A percentile compares a stretch with the other conserved stretches of the same genome.
Evolutionary conservation across 2,888 invertebrate genomes (phyloP).

Genomic region (Caenorhabditis panamensis): DNA sequence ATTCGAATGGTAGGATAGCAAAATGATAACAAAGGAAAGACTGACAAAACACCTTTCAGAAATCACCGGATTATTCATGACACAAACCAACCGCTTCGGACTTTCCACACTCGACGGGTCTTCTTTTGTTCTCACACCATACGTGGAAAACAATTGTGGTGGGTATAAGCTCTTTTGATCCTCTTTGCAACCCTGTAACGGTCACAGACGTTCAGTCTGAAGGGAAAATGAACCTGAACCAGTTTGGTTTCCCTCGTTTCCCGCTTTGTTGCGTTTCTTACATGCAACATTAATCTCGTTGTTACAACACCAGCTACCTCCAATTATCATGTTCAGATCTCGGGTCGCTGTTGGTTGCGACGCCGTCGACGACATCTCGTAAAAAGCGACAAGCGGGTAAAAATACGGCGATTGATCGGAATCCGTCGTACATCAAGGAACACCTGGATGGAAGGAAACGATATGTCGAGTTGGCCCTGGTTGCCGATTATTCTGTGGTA

Average conservation of each 20-base stretch:
- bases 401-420: constrained; percentile 50
- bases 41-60: constrained; percentile 25
- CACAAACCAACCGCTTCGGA: constrained; percentile 53
- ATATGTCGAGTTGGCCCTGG: constrained; percentile 78
- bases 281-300: constrained; percentile 35
- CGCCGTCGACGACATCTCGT: constrained; percentile 10
- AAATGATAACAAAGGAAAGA: not conserved
- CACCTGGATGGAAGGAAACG: constrained; percentile 74
- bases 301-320: not conserved
- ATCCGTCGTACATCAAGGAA: constrained; percentile 73
- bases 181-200: constrained; percentile 16
- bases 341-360: constrained; percentile 24
- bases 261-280: not conserved
- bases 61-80: constrained; percentile 50
- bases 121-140: constrained; percentile 45
- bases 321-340: constrained; percentile 40
- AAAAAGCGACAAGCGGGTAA: constrained; percentile 44
- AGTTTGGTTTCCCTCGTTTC: not conserved
- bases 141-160: constrained; percentile 56
- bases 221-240: constrained; percentile 30
- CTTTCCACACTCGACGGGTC: constrained; percentile 27
- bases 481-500: constrained; percentile 79
- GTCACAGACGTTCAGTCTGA: not conserved
- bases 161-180: constrained; percentile 16
- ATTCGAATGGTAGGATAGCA: constrained; percentile 23